Conservation (phyloP, 2,797 vertebrate genomes). For the Mus spretus region DNA sequence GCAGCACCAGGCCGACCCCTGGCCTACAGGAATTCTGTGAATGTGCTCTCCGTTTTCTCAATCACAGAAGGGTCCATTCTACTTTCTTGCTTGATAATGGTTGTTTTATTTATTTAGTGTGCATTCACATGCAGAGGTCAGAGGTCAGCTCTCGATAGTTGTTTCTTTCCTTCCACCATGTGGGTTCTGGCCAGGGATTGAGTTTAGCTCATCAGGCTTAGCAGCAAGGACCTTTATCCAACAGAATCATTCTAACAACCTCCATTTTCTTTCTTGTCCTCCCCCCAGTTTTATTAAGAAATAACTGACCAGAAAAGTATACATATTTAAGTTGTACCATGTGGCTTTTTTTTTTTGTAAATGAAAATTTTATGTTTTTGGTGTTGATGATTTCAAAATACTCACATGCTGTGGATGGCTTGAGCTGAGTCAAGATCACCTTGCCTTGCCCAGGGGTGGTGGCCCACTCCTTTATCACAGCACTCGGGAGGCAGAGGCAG, state of each 20-base stretch:
- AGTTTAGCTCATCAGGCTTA: not conserved
- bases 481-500: not conserved
- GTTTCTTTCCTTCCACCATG: not conserved
- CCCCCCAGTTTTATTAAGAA: not conserved
- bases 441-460: not conserved
- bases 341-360: not conserved
- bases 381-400: not conserved
- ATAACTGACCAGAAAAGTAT: not conserved
- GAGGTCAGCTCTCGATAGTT: too few species aligned
- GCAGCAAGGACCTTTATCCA: too few species aligned
- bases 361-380: not conserved
- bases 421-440: not conserved
- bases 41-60: not conserved
- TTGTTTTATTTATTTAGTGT: not conserved
- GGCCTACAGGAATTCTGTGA: too few species aligned
- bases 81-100: not conserved
- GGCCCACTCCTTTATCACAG: not conserved
- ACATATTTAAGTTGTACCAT: not conserved
- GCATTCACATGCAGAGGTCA: not conserved
- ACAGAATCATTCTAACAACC: not conserved
- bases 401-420: not conserved
- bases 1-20: not conserved
- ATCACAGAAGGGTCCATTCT: too few species aligned
- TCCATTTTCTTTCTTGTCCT: not conserved
- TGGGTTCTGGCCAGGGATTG: not conserved